Percentiles rank a stretch among this genome's conserved stretches.
phyloP scores from a whole-genome alignment of 2,888 invertebrate species.

The Drosophila histrio region DNA sequence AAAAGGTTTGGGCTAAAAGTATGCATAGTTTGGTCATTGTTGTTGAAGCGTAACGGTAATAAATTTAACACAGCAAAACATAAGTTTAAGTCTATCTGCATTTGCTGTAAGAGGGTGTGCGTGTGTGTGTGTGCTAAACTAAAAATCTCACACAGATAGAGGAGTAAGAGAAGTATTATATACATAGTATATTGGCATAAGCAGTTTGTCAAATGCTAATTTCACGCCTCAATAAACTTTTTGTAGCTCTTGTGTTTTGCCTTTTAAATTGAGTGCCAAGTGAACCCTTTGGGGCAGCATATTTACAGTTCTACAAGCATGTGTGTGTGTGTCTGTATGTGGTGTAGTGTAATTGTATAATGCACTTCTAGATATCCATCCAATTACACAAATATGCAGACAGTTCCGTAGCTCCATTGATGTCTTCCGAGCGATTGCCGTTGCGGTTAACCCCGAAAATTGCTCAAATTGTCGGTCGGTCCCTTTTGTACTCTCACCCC shows the following conservation, averaged over 20 bases:
- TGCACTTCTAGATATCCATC: constrained; percentile 2
- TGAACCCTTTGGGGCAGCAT: constrained; percentile 18
- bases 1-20: not conserved
- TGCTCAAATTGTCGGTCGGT: constrained; percentile 10
- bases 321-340: not conserved
- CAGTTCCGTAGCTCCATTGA: constrained; percentile 3
- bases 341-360: constrained; percentile 9
- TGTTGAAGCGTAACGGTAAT: constrained; percentile 68
- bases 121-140: constrained; percentile 23
- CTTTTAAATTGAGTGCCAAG: constrained; percentile 31
- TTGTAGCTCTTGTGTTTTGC: constrained; percentile 13
- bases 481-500: not conserved
- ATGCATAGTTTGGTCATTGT: constrained; percentile 30
- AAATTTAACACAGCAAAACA: constrained; percentile 60
- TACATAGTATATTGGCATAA: constrained; percentile 35
- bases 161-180: not conserved
- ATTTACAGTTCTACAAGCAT: constrained; percentile 7
- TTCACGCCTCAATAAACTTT: constrained; percentile 62
- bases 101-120: not conserved
- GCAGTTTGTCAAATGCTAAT: constrained; percentile 76
- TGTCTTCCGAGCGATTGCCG: constrained; percentile 9
- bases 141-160: constrained; percentile 29
- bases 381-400: constrained; percentile 14
- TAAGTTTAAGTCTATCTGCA: constrained; percentile 47
- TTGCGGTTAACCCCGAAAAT: constrained; percentile 17